Percentiles rank a stretch among this genome's conserved stretches.
These are phyloP conservation scores for Rhingia campestris DNA, from an alignment of 2,888 invertebrate species.

Conservation along the genomic window DNA sequence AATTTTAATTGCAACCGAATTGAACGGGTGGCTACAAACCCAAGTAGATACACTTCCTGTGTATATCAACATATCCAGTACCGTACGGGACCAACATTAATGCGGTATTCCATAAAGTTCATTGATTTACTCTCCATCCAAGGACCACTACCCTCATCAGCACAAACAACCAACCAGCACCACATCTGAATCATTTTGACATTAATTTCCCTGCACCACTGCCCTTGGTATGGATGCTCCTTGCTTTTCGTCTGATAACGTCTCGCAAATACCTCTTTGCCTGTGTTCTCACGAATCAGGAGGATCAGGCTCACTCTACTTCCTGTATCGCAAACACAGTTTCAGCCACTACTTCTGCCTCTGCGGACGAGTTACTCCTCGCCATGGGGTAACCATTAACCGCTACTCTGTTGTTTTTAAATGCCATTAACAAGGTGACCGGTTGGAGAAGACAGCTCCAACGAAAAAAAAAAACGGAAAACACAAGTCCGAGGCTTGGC, in stretches of 20 bases:
- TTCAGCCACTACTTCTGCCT: background rate
- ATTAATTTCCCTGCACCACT: slow-evolving; percentile 44
- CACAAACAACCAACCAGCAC: slow-evolving; percentile 1
- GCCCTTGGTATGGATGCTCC: background rate
- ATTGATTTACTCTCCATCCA: slow-evolving; percentile 21
- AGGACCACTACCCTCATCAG: background rate
- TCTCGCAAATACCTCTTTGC: slow-evolving; percentile 35
- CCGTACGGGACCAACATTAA: background rate
- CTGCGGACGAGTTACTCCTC: background rate
- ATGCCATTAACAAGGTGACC: slow-evolving; percentile 64
- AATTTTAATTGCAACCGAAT: no score
- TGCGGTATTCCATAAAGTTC: slow-evolving; percentile 39
- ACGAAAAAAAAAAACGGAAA: background rate
- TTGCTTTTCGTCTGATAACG: slow-evolving; percentile 36
- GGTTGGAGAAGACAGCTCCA: background rate
- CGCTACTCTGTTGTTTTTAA: slow-evolving; percentile 56
- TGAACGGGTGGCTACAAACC: no score
- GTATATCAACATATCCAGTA: no score
- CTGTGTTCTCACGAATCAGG: slow-evolving; percentile 5
- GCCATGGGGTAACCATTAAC: slow-evolving; percentile 5
- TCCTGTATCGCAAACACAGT: background rate
- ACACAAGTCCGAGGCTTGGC: background rate
- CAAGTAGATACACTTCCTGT: no score
- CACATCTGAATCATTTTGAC: slow-evolving; percentile 56
- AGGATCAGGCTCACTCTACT: background rate